Conservation (phyloP, 2,113 vertebrate species). For the Chlamydotis undulata region DNA sequence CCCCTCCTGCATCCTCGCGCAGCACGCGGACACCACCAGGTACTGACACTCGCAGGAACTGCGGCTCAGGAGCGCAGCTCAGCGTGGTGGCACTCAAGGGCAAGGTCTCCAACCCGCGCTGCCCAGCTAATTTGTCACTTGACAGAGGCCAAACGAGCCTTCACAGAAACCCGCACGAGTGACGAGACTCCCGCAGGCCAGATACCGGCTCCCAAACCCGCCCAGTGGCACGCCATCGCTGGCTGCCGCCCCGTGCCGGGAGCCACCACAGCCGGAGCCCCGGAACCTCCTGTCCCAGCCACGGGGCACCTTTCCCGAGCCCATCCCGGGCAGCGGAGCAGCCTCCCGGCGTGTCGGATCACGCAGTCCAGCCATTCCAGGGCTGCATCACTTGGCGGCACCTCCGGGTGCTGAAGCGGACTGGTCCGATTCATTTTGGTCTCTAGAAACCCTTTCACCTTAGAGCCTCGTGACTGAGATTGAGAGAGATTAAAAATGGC, state of each 20-base stretch:
- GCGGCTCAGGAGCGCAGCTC: not conserved
- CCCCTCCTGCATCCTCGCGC: not conserved
- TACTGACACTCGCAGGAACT: not conserved
- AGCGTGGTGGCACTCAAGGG: rapidly evolving
- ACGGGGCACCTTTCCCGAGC: rapidly evolving
- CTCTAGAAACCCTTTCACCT: not conserved
- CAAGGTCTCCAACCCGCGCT: not conserved
- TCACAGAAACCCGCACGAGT: not conserved
- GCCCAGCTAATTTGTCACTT: not conserved
- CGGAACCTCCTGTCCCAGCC: not conserved
- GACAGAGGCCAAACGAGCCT: not conserved
- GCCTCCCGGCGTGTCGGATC: rapidly evolving
- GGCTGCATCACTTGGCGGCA: not conserved
- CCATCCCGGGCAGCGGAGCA: not conserved
- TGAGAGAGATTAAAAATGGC: not conserved
- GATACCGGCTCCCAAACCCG: rapidly evolving
- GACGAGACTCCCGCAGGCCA: not conserved
- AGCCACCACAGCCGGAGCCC: not conserved
- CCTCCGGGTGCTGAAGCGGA: rapidly evolving
- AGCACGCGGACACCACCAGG: rapidly evolving
- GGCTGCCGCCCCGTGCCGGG: not conserved
- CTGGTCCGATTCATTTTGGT: rapidly evolving
- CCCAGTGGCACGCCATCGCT: rapidly evolving
- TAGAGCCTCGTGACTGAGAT: not conserved
- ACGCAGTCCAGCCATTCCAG: not conserved